Evolutionary conservation across 2,888 invertebrate genomes (phyloP), one percentile per base, ranked within the genome.

Genomic region (Slavum lentiscoides): DNA sequence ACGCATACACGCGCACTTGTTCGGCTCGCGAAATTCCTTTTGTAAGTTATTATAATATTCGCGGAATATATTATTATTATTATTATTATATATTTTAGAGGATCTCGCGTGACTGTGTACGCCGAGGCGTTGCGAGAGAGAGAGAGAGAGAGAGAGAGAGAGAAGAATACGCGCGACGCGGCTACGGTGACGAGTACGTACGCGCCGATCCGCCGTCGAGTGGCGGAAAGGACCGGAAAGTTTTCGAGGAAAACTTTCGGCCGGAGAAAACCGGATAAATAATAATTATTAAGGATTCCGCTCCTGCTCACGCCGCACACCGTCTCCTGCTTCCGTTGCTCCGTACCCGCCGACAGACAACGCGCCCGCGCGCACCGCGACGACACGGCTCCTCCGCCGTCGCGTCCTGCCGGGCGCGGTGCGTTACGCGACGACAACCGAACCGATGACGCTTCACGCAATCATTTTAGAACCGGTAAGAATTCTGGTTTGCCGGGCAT

Each of bases 231-330:
- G 82, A 64, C 64, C 30, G 68, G 62, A 74, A 81, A 80, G 80
- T 80, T 55, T 80, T 72, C 58, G 62, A 64, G 69, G 80, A 80
- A 80, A 80, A 80, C 80, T 80, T 80, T 80, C 23, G 19, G 55
- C 80, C 9, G 55, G 72, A 80, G 80, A 80, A 77, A 80, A 80
- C 70, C 64, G 80, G 80, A 80, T 80, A 80, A 80, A 80, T 80
- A 80, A 80, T 80, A 80, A 80, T 80, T 80, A 80, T 80, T 80
- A 80, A 80, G 72, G 70, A 72, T 72, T 64, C 80, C 55, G 21
- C 23, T 23, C 11, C 23, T 5, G 11, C 49, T 11, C 11, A 9
- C 39, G 39, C 39, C 39, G 39, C 39, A 39, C 39, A 39, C 39
- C 4, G 39, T 6, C 39, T 39, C 39, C 39, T 8, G 6, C 39